Evolutionary conservation across 1,140 invertebrate species (phyloP), one percentile per base, ranked within the genome.

Genomic region (Atopsyche davidsoni): DNA sequence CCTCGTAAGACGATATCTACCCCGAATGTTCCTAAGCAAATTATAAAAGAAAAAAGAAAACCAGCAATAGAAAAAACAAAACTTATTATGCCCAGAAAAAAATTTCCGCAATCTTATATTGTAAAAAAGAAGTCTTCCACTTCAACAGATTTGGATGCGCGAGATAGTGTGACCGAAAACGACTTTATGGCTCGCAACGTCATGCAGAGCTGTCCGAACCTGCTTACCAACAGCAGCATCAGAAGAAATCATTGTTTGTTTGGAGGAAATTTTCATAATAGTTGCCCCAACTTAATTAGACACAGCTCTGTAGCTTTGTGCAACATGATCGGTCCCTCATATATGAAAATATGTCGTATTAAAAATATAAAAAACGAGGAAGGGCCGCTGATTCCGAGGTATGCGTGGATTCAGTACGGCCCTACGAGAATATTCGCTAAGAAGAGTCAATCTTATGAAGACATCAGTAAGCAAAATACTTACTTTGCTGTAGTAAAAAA

Each of bases 151-250:
- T 13, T 17, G 9, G 35, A 47, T 22, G 39, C 17, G 2, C 32
- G 7, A 18, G 32, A 32, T 18, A 46, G 13, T 11, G 28, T 3
- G 6, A 4, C 28, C 28, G 7, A 42, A 9, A 42, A 22, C 16
- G n/a, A 51, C 19, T 11, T 13, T 16, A n/a, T 18, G 16, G 36
- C 28, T 3, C 21, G 11, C 14, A 46, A 46, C 32, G 24, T 46
- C 13, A 60, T 58, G 51, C 61, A 61, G 45, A 69, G 68, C 52
- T 69, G 68, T 46, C 67, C 67, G 19, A 62, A 69, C 51, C 46
- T 70, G 25, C n/a, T 46, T n/a, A 17, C 11, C 2, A 40, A 23
- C 19, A 45, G n/a, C 19, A 24, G 11, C 1, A 13, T 31, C 4
- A n/a, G 3, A 28, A 28, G 13, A 43, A 50, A 25, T 31, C 17